A percentile compares a stretch with the other conserved stretches of the same genome.
Conservation (phyloP, 2,113 vertebrate genomes). For the Arizona elegans region DNA sequence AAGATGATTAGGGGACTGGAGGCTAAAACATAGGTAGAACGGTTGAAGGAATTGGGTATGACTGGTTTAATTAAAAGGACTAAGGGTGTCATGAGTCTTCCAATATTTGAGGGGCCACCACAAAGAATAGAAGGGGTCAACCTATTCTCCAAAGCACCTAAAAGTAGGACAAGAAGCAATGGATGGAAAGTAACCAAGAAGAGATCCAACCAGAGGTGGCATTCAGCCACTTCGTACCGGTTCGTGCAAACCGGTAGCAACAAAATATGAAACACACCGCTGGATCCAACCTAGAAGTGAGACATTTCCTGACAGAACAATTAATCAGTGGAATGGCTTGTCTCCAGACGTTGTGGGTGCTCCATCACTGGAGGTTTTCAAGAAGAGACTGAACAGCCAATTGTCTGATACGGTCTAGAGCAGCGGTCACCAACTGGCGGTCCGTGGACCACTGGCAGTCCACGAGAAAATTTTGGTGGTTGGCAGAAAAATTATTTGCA, state of each 20-base stretch:
- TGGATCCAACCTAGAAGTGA: neutral
- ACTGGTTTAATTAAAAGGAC: neutral
- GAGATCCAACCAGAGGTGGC: neutral
- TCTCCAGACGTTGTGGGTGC: neutral
- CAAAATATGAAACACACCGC: no score
- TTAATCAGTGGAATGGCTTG: neutral
- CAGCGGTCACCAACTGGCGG: no score
- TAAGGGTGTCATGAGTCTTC: neutral
- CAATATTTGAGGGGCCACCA: fast-evolving
- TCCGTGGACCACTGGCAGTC: no score
- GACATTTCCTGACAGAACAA: neutral
- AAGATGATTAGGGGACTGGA: neutral
- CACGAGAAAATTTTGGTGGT: no score
- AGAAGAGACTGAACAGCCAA: neutral
- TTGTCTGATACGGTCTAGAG: no score
- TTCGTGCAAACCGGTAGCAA: no score
- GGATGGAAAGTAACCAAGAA: neutral
- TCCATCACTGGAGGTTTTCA: neutral
- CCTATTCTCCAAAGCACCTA: neutral
- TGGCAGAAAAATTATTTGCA: no score
- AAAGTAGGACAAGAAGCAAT: neutral
- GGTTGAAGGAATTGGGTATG: neutral
- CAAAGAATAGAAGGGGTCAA: neutral
- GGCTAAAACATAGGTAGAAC: neutral
- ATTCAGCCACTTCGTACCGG: no score